Percentiles rank a stretch among this genome's conserved stretches.
Conservation (phyloP, 2,113 vertebrate genomes). For the Semnornis frantzii region DNA sequence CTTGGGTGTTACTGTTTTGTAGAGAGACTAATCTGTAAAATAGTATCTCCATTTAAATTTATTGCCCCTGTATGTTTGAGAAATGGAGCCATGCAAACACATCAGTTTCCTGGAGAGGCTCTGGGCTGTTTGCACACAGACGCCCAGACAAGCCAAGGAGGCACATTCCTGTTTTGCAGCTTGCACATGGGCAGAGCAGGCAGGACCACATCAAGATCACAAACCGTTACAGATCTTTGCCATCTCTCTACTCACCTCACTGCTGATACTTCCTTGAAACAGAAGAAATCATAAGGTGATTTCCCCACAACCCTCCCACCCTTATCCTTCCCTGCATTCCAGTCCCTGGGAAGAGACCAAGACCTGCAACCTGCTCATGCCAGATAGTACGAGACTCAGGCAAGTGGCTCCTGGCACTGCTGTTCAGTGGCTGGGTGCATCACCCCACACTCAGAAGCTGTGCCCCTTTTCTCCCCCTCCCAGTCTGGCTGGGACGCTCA, state of each 20-base stretch:
- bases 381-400: not conserved
- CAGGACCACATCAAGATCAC: constrained; percentile 7
- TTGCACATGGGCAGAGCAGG: not conserved
- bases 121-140: not conserved
- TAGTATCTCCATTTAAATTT: constrained; percentile 17
- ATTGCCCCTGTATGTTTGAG: not conserved
- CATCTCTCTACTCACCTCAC: constrained; percentile 9
- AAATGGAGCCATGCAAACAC: not conserved
- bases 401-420: not conserved
- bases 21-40: constrained; percentile 10
- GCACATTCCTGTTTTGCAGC: not conserved
- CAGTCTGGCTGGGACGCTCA: not conserved
- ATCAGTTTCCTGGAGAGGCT: not conserved
- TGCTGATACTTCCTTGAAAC: constrained; percentile 22
- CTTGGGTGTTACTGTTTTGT: not conserved
- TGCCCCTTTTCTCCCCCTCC: not conserved
- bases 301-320: not conserved
- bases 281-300: constrained; percentile 18
- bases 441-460: not conserved
- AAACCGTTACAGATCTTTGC: constrained; percentile 17
- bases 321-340: not conserved
- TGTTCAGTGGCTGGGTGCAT: not conserved
- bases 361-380: not conserved
- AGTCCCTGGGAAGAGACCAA: not conserved
- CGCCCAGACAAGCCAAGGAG: not conserved